Evolutionary conservation across 2,113 vertebrate genomes (phyloP).

Genomic region (Melanocharis versteri): DNA sequence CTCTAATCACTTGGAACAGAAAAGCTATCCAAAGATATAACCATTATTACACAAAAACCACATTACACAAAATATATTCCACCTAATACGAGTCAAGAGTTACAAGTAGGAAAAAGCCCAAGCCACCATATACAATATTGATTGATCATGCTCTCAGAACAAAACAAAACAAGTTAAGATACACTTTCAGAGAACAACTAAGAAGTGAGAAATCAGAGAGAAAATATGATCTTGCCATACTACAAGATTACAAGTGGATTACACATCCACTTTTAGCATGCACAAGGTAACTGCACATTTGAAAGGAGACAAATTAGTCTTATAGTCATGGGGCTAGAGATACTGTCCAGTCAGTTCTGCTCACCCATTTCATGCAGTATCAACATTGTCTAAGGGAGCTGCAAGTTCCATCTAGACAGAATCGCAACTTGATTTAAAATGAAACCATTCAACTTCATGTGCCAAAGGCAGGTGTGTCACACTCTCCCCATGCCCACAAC

Average conservation of each 20-base stretch:
- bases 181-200: not conserved
- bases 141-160: not conserved
- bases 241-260: not conserved
- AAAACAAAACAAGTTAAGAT: not conserved
- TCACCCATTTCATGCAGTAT: not conserved
- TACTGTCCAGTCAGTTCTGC: not conserved
- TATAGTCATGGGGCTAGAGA: not conserved
- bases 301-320: not conserved
- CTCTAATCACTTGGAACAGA: slow-evolving; percentile 31
- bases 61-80: not conserved
- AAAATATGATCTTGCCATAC: not conserved
- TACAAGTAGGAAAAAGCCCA: not conserved
- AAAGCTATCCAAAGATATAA: not conserved
- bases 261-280: not conserved
- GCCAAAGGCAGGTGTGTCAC: not conserved
- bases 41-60: too few species aligned
- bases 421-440: not conserved
- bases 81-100: not conserved
- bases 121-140: not conserved
- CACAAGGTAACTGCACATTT: not conserved
- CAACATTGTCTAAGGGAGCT: not conserved
- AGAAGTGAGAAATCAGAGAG: not conserved
- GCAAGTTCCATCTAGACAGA: not conserved
- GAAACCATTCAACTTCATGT: not conserved
- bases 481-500: not conserved